Evolutionary conservation across 1,140 invertebrate species (phyloP).

Genomic region (Listronotus oregonensis): DNA sequence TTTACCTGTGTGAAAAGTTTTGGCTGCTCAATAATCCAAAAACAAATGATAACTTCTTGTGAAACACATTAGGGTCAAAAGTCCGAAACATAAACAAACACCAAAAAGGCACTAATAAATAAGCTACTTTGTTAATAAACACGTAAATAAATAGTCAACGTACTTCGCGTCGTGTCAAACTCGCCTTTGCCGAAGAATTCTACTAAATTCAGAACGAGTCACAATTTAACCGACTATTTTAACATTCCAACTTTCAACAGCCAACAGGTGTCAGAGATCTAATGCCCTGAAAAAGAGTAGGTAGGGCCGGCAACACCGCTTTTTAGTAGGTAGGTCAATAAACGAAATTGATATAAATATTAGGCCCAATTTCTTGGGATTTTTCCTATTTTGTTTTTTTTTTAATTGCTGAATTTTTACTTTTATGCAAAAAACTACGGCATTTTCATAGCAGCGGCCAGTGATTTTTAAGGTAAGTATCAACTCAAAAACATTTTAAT

Average conservation of each 20-base stretch:
- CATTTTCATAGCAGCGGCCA: no score
- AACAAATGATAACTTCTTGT: no score
- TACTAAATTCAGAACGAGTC: slow-evolving; percentile 28
- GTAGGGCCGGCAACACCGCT: neutral
- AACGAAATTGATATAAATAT: no score
- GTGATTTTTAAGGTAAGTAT: no score
- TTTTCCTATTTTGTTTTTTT: no score
- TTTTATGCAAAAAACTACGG: no score
- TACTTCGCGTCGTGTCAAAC: slow-evolving; percentile 9
- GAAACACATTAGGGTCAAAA: neutral
- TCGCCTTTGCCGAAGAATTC: slow-evolving; percentile 27
- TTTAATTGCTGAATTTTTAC: no score
- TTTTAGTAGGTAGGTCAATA: no score
- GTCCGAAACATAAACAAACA: neutral
- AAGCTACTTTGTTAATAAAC: slow-evolving; percentile 2
- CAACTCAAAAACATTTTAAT: no score
- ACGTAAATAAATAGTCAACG: slow-evolving; percentile 2
- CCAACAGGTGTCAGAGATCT: slow-evolving; percentile 28
- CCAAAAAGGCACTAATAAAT: neutral
- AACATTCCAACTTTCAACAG: slow-evolving; percentile 29
- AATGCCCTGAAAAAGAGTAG: neutral
- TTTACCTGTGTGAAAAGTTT: no score
- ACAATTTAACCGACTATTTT: neutral
- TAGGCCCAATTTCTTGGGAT: no score
- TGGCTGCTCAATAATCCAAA: no score